phyloP scores from a whole-genome alignment of 2,888 invertebrate genomes.

The Phanerotoma sp. region DNA sequence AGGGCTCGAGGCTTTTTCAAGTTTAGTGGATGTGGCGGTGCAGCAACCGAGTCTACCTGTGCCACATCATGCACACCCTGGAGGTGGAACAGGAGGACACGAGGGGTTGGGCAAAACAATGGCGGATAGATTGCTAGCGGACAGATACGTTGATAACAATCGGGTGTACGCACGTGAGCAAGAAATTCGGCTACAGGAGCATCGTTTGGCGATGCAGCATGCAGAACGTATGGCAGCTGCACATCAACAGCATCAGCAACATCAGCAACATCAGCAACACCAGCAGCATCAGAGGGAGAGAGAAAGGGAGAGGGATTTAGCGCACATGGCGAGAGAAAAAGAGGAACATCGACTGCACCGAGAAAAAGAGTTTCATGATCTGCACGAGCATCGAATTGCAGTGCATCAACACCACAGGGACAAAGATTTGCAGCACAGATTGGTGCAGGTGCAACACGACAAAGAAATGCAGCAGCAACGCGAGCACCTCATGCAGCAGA shows the following conservation, averaged over 20 bases:
- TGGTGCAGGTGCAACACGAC: constrained; percentile 48
- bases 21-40: constrained; percentile 88
- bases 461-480: constrained; percentile 47
- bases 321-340: constrained; percentile 44
- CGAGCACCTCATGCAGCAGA: constrained; percentile 46
- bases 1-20: constrained; percentile 85
- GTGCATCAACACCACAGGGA: constrained; percentile 49
- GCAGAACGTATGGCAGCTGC: constrained; percentile 49
- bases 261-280: too few relatives aligned
- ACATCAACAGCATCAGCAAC: constrained; percentile 43
- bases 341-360: constrained; percentile 52
- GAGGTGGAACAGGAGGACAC: constrained; percentile 50
- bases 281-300: constrained; percentile 37
- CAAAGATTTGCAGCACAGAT: constrained; percentile 46
- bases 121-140: constrained; percentile 55
- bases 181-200: constrained; percentile 59
- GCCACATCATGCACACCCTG: constrained; percentile 59
- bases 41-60: constrained; percentile 87
- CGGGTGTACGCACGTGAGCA: constrained; percentile 59
- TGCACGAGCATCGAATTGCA: constrained; percentile 43
- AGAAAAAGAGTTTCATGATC: constrained; percentile 46
- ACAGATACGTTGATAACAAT: constrained; percentile 48
- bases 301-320: constrained; percentile 50
- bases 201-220: constrained; percentile 48
- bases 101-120: constrained; percentile 64